These are phyloP conservation scores for Chouioia cunea DNA, from an alignment of 2,888 invertebrate genomes.

Conservation along the genomic window DNA sequence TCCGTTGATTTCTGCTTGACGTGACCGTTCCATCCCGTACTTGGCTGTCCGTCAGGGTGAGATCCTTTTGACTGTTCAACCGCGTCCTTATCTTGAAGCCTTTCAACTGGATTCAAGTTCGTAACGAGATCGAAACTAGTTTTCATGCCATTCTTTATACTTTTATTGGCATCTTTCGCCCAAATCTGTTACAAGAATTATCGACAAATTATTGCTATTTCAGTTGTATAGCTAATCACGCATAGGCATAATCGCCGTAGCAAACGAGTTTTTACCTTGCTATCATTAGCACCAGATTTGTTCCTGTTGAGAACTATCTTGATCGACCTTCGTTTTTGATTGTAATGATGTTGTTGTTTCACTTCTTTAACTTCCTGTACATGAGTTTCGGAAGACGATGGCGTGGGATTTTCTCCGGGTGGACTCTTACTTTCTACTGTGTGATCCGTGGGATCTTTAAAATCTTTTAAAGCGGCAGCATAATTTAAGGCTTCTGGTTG, in stretches of 20 bases:
- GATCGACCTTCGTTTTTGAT: slow-evolving; percentile 45
- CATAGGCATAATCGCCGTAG: neutral
- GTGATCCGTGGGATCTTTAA: slow-evolving; percentile 37
- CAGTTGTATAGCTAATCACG: neutral
- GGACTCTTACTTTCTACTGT: slow-evolving; percentile 32
- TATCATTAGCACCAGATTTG: slow-evolving; percentile 41
- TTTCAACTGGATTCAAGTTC: slow-evolving; percentile 31
- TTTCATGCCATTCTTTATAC: slow-evolving; percentile 39
- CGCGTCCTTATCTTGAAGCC: slow-evolving; percentile 31
- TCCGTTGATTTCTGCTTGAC: slow-evolving; percentile 52
- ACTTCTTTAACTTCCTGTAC: slow-evolving; percentile 39
- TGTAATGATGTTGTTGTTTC: slow-evolving; percentile 35
- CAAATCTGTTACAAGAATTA: slow-evolving; percentile 20
- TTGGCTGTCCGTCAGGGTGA: slow-evolving; percentile 21
- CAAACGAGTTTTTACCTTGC: slow-evolving; percentile 26
- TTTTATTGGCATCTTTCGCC: slow-evolving; percentile 33
- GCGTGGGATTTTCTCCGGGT: slow-evolving; percentile 29
- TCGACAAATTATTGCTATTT: neutral
- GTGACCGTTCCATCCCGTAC: slow-evolving; percentile 49
- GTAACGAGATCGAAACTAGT: slow-evolving; percentile 30
- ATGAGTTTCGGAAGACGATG: slow-evolving; percentile 37
- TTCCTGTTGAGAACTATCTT: slow-evolving; percentile 51
- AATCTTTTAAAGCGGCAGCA: slow-evolving; percentile 35
- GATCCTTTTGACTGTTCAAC: slow-evolving; percentile 35
- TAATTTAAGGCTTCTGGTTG: slow-evolving; percentile 42